These are phyloP conservation scores for Acanthosoma haemorrhoidale DNA, from an alignment of 2,888 invertebrate genomes.

Conservation along the genomic window DNA sequence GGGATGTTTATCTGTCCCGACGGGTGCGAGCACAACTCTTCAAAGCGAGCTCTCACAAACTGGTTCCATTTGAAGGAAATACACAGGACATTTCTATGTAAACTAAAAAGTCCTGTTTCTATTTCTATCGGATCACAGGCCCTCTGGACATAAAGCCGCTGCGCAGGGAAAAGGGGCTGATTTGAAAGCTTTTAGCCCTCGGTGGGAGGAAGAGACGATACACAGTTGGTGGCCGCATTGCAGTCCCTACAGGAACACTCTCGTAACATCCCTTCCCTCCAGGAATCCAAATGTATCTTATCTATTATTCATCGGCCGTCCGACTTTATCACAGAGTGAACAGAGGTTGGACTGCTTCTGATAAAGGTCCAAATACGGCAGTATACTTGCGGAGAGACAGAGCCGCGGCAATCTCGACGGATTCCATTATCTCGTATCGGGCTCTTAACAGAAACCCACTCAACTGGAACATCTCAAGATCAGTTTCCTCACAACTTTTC, in stretches of 20 bases:
- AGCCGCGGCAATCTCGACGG: too few species aligned
- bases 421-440: too few species aligned
- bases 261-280: too few species aligned
- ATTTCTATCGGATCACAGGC: background rate
- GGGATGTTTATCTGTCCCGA: background rate
- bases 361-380: background rate
- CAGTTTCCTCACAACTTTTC: too few species aligned
- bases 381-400: background rate
- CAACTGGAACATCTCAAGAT: too few species aligned
- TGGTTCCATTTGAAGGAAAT: conserved; percentile 6
- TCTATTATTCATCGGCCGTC: background rate
- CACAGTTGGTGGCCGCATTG: too few species aligned
- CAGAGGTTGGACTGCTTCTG: too few species aligned
- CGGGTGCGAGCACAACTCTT: background rate
- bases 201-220: too few species aligned
- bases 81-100: conserved; percentile 3
- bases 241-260: too few species aligned
- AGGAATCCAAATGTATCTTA: conserved; percentile 6
- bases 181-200: conserved; percentile 7
- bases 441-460: too few species aligned
- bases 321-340: background rate
- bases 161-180: background rate
- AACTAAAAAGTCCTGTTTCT: background rate
- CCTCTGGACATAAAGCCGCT: background rate
- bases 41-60: background rate